Evolutionary conservation across 2,888 invertebrate genomes (phyloP), one percentile per base, ranked within the genome.

Genomic region (Hydraecia micacea): DNA sequence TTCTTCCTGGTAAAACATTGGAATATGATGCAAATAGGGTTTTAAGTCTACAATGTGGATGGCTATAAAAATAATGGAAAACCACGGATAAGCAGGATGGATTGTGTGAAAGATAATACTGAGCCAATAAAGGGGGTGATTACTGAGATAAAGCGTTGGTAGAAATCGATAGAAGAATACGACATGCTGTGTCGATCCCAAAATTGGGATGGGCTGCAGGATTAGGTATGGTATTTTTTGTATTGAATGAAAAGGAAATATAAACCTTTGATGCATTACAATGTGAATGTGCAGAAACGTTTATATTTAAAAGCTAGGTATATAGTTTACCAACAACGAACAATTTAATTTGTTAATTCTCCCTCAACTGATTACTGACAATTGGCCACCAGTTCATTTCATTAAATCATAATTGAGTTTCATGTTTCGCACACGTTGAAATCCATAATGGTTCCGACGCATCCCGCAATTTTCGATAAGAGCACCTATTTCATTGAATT

Each of bases 341-440:
- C 36, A 73, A 77, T 77, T 70, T 63, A 66, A 68, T 71, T 76
- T 75, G 73, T 58, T 78, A 73, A 75, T 86, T 68, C 49, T 11
- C 39, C n/a, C n/a, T 60, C 60, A 70, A 62, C 39, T 25, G 28
- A 79, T 75, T 62, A 83, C 72, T 49, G 52, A 60, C 52, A 75
- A 75, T 75, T 63, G 79, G 15, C 52, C 63, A 49, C 28, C 63
- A 21, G 67, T n/a, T 65, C 63, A 77, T 77, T 79, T 77, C 5
- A 80, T 73, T 63, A 73, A 58, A 63, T 52, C 49, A 60, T 73
- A 77, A 82, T 71, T 77, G 32, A 73, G 58, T 77, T 78, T 67
- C 69, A 78, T 39, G 60, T 71, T 81, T 49, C 28, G 32, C 28
- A 39, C 55, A 68, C 72, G n/a, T n/a, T 62, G 7, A 68, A 76